A percentile compares a stretch with the other conserved stretches of the same genome.
Evolutionary conservation across 2,797 vertebrate species (phyloP).

Genomic region (Alfaro cultratus): DNA sequence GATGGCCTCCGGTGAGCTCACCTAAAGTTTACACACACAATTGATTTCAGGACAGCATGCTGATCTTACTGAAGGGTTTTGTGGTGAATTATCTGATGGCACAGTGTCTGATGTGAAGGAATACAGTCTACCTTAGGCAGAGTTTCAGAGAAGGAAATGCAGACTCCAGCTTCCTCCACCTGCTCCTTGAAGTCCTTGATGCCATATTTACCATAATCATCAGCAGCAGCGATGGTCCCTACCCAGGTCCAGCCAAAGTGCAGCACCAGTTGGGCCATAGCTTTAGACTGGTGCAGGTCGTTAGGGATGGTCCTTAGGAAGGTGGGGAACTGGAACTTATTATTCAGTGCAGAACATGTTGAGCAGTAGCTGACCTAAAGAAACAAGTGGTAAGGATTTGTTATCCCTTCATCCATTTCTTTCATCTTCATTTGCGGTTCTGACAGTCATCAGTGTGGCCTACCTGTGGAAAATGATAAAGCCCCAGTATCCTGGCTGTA

Average conservation of each 20-base stretch:
- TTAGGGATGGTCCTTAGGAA: conserved; percentile 85
- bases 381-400: neutral
- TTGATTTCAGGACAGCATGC: neutral
- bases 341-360: conserved; percentile 84
- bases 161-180: conserved; percentile 83
- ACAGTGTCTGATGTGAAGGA: neutral
- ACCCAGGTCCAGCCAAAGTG: conserved; percentile 91
- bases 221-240: conserved; percentile 84
- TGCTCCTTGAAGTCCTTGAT: conserved; percentile 87
- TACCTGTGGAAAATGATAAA: conserved; percentile 89
- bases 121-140: conserved; percentile 80
- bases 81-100: neutral
- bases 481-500: conserved; percentile 86
- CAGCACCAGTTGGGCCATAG: conserved; percentile 84
- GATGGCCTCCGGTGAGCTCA: conserved; percentile 77
- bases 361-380: conserved; percentile 86
- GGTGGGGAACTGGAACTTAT: conserved; percentile 89
- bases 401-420: neutral
- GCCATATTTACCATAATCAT: conserved; percentile 89
- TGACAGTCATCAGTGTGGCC: neutral
- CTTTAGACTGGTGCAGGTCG: conserved; percentile 81
- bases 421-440: neutral
- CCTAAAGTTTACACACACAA: conserved; percentile 39
- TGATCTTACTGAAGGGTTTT: neutral
- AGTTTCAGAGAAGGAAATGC: conserved; percentile 87